Evolutionary conservation across 2,888 invertebrate species (phyloP), one percentile per base, ranked within the genome.

Genomic region (Drosophila yooni): DNA sequence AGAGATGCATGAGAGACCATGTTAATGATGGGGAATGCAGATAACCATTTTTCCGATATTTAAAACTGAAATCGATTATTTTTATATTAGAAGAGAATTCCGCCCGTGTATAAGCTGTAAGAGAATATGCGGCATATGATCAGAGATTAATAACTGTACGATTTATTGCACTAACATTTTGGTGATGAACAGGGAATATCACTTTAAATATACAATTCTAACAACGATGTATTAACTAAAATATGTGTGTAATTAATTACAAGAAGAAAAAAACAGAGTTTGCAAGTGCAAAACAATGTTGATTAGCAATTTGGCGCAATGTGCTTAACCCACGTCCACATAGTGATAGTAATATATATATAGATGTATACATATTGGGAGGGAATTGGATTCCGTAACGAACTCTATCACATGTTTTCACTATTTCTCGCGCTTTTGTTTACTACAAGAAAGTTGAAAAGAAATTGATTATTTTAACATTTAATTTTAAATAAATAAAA

Each of bases 381-480:
- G 60, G 65, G 69, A 64, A 76, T 73, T 61, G 65, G 58, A 68
- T 71, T 76, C 81, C 78, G 10, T 53, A 67, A 72, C 70, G 56
- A 70, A 56, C 56, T 66, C 46, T 59, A 65, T 68, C 65, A 64
- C 51, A 56, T 18, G 51, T 64, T 64, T 65, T 70, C 71, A 70
- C 83, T 91, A 91, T 86, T 92, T 91, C 73, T 91, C 85, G 60
- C 88, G 90, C 50, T 91, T 91, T 79, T 82, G 91, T 83, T 91
- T 91, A 92, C 91, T 91, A 91, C 75, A 91, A 83, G 67, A 77
- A 75, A 70, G 59, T 21, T 57, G 50, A 70, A 57, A 74, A 58
- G 36, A 54, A 33, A 60, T 36, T 48, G 29, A 66, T 85, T 78
- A 81, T 58, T 68, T 69, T 64, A 66, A 71, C 62, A 61, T 70